Evolutionary conservation across 2,888 invertebrate genomes (phyloP), one percentile per base, ranked within the genome.

Genomic region (Hemicrepidius hirtus): DNA sequence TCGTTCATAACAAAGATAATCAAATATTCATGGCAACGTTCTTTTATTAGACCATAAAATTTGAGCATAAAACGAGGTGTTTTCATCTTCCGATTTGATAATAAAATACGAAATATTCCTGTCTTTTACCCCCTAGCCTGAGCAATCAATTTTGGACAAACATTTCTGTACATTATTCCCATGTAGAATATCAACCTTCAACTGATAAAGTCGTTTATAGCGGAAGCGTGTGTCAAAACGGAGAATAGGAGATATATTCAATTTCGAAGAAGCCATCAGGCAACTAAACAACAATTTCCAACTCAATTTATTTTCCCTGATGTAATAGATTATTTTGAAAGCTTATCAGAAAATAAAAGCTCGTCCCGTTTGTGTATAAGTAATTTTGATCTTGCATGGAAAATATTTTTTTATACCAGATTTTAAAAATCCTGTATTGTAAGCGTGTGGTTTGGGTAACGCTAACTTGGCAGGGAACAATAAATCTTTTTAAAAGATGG

Each of bases 401-500:
- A 55, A 28, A 55, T 55, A 55, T n/a, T 55, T 49, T 35, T 20
- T 55, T 55, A 13, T 32, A 32, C 53, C 10, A 28, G 53, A 53
- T 53, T 53, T 53, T 28, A 3, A 1, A 53, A 53, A 53, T 28
- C 24, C 24, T 20, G 28, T 37, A 1, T 37, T 13, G 57, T 37
- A 37, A 57, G 20, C 18, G 37, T 37, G 37, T 20, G 37, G 37
- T 3, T 21, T 57, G 57, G 40, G 40, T 37, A 57, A 57, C n/a
- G n/a, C 32, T 32, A 13, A 21, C 35, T 20, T 35, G 57, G 20
- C 37, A 20, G 37, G 18, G 20, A 21, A 57, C 57, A 21, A 57
- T 57, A 57, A 57, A 74, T 75, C 40, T 75, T 66, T n/a, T 21
- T 50, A 32, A 57, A 57, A 57, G 66, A 66, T 32, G 35, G 37